Evolutionary conservation across 2,797 vertebrate species (phyloP).

Genomic region (Platyrinchus mystaceus): DNA sequence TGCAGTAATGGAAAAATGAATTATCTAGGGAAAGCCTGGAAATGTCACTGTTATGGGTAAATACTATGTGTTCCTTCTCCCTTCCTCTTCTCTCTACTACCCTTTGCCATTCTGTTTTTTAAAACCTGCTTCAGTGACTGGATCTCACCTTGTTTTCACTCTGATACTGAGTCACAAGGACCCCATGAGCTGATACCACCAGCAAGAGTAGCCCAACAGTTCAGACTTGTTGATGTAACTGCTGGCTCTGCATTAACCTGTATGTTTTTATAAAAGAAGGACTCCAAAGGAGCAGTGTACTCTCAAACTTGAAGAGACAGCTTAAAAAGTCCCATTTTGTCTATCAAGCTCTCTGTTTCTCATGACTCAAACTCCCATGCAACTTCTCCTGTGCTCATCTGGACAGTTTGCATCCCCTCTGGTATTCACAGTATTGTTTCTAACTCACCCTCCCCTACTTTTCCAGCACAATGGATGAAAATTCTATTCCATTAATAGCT

Average conservation of each 20-base stretch:
- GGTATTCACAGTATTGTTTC: not conserved
- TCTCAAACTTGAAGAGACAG: not conserved
- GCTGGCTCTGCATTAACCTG: not conserved
- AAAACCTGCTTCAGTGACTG: not conserved
- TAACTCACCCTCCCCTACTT: not conserved
- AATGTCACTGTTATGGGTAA: not conserved
- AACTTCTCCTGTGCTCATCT: not conserved
- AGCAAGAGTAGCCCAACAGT: not conserved
- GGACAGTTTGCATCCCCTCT: not conserved
- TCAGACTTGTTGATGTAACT: not conserved
- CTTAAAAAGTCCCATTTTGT: not conserved
- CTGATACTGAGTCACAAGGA: not conserved
- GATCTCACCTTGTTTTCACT: not conserved
- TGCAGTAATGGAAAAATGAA: slow-evolving; percentile 36
- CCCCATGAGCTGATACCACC: not conserved
- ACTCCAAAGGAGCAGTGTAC: not conserved
- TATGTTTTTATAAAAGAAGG: not conserved
- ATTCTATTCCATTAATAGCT: not conserved
- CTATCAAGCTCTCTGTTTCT: not conserved
- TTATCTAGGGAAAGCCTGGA: slow-evolving; percentile 3
- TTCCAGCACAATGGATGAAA: not conserved
- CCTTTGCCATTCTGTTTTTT: not conserved
- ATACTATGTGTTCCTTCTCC: not conserved
- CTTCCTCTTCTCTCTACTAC: not conserved
- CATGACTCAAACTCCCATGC: not conserved